Percentiles rank a stretch among this genome's conserved stretches.
phyloP scores from a whole-genome alignment of 1,140 invertebrate species.

The Drosophila malerkotliana region DNA sequence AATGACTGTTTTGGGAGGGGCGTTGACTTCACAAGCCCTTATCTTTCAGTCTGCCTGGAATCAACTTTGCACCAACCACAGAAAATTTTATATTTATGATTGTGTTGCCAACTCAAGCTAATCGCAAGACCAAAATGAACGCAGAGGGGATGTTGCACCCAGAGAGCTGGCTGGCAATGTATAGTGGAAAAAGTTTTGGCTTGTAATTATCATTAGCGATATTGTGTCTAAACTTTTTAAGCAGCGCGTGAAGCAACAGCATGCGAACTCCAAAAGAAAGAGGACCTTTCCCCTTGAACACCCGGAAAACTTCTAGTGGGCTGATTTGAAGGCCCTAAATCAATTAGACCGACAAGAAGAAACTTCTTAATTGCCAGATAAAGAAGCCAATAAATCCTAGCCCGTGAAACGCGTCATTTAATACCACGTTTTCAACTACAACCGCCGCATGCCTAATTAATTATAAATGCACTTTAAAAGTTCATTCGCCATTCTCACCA shows the following conservation, averaged over 20 bases:
- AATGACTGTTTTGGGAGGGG: conserved; percentile 3
- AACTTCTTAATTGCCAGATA: conserved; percentile 51
- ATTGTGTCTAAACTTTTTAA: conserved; percentile 79
- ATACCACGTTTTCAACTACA: conserved; percentile 27
- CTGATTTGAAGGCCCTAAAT: conserved; percentile 41
- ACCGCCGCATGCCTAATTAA: conserved; percentile 77
- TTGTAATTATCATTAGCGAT: conserved; percentile 83
- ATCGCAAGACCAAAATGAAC: conserved; percentile 37
- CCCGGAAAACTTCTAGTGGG: conserved; percentile 7
- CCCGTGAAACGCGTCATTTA: conserved; percentile 24
- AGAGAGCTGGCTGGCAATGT: conserved; percentile 40
- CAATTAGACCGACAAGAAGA: conserved; percentile 34
- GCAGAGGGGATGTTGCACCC: conserved; percentile 16
- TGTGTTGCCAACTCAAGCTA: conserved; percentile 67
- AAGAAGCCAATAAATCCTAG: conserved; percentile 28
- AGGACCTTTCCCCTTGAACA: background rate
- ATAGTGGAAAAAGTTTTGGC: conserved; percentile 64
- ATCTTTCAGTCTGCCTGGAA: conserved; percentile 20
- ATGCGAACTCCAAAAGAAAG: conserved; percentile 33
- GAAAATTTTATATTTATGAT: conserved; percentile 75
- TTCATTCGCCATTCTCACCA: conserved; percentile 27
- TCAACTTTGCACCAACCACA: conserved; percentile 61
- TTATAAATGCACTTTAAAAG: conserved; percentile 82
- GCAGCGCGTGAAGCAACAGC: conserved; percentile 65
- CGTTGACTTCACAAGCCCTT: conserved; percentile 1